Conservation (phyloP, 2,113 vertebrate species). For the Fregetta grallaria region DNA sequence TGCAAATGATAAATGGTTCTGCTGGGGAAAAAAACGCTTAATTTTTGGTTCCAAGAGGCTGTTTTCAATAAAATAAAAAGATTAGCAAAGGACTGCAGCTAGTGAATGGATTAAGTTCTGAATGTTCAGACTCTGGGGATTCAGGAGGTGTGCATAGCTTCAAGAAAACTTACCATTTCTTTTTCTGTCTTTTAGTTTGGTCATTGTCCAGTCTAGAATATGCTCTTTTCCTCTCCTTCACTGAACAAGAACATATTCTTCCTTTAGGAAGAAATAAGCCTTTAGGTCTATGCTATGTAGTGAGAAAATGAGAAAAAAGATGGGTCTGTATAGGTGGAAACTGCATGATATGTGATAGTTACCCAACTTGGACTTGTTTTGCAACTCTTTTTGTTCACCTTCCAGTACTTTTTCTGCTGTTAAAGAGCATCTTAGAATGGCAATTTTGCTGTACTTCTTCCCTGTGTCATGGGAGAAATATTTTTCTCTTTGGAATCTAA, state of each 20-base stretch:
- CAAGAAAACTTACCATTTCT: not conserved
- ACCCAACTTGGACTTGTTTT: not conserved
- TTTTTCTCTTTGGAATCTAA: not conserved
- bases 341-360: not conserved
- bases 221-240: not conserved
- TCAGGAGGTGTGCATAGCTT: not conserved
- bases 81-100: not conserved
- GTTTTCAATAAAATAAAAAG: not conserved
- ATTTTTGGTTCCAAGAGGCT: not conserved
- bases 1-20: not conserved
- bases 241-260: not conserved
- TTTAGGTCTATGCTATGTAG: not conserved
- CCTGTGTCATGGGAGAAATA: not conserved
- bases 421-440: not conserved
- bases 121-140: not conserved
- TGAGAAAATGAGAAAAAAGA: not conserved
- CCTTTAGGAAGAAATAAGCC: not conserved
- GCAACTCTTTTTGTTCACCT: not conserved
- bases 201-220: not conserved
- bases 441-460: not conserved
- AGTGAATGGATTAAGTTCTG: not conserved
- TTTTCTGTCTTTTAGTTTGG: not conserved
- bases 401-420: not conserved
- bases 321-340: not conserved
- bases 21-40: not conserved